Evolutionary conservation across 1,140 invertebrate species (phyloP), one percentile per base, ranked within the genome.

Genomic region (Phortica variegata): DNA sequence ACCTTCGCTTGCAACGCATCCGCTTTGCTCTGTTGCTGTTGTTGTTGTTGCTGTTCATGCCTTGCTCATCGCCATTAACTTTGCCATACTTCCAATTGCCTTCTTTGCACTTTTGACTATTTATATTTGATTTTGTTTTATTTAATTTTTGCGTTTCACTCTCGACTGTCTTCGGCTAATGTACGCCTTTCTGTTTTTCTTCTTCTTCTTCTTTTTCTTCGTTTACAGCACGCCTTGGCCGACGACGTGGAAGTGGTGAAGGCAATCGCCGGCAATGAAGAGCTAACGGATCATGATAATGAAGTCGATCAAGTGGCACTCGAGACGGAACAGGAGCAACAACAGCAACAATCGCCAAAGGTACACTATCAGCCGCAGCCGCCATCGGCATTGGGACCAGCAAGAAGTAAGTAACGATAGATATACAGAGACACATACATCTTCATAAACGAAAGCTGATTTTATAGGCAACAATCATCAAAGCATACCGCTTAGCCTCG

Each of bases 231-330:
- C 40, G 49, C 46, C 32, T 43, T 52, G 33, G 60, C 60, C n/a
- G 83, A 85, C 65, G 84, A 85, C 52, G 81, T 84, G 3, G 84
- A 85, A 52, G 83, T 85, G 5, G 81, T 85, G 2, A 83, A 85
- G 68, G 80, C 83, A 6, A 78, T 85, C 29, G 68, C 81, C 9
- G 62, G 70, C 17, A 69, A 73, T 10, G 74, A 76, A 31, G 73
- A 75, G 43, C 49, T 63, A 43, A 46, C 80, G 13, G 83, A 84
- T 33, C 79, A 80, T 45, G 82, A 82, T 42, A 82, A 80, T 56
- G 51, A 82, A 32, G 77, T 82, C 4, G 84, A 87, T 60, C 85
- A 87, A 61, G 66, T 87, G 42, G 84, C 85, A 2, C 75, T 87
- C 52, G 86, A 87, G 58, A 82, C 84, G 16, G 73, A 82, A 2